Base-by-base conservation (phyloP, 2,888 invertebrate genomes). In the Drosophila paracracens region DNA sequence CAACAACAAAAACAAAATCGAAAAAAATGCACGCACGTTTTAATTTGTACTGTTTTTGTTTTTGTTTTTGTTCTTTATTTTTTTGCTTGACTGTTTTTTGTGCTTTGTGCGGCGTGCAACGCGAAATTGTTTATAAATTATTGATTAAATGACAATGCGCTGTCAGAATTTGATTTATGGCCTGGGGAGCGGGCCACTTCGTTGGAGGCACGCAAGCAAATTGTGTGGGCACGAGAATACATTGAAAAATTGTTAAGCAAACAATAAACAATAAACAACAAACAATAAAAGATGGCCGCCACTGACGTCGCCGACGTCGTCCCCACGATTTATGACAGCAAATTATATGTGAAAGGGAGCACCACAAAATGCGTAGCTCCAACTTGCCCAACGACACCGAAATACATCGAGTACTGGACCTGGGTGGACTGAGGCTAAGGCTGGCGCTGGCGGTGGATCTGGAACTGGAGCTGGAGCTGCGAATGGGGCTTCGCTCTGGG, bases 141-240 rank as follows among this genome's bases (percentile, higher is more conserved):
- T 91, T 91, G 91, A 91, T 91, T 90, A 87, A 91, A 89, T 88
- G 90, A 89, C 90, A 88, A 90, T 84, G 82, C 86, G 81, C 85
- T 91, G 91, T 91, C 91, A 89, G 82, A 91, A 80, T 82, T 91
- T 91, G 89, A 91, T 91, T 86, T 86, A 91, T 91, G 81, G 74
- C 85, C 76, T 56, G 79, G 68, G 70, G 66, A 54, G 60, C 58
- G 63, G 29, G 38, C 51, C 56, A 54, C 61, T 27, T 70, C 74
- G 74, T 43, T 81, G 68, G 56, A 74, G 78, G 81, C 85, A 89
- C 87, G 89, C 85, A 88, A 88, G 60, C 79, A 64, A 76, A 78
- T 80, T 59, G 80, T 76, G 76, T 68, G 74, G 79, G 82, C 75
- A 74, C 66, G 63, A 76, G 66, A 79, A 74, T 80, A 83, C 68